Evolutionary conservation across 2,888 invertebrate genomes (phyloP).

Genomic region (Stenchaetothrips biformis): DNA sequence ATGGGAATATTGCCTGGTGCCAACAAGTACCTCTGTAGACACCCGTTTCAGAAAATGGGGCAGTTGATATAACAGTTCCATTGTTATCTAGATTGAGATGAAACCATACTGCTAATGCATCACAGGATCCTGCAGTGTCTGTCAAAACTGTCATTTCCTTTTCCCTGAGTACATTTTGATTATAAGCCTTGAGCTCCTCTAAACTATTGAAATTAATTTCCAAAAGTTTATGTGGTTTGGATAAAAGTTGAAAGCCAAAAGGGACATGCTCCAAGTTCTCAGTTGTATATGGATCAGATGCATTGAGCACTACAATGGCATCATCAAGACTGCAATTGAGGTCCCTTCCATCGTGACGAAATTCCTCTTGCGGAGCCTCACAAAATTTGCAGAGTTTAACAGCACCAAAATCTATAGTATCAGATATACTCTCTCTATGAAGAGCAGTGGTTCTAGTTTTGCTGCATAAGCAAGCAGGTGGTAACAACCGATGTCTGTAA

Average conservation of each 20-base stretch:
- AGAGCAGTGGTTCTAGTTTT: constrained; percentile 38
- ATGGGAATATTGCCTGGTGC: constrained; percentile 72
- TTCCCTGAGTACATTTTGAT: constrained; percentile 40
- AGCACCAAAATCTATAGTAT: neutral
- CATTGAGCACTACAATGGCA: neutral
- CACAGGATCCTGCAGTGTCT: constrained; percentile 51
- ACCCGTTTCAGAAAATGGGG: constrained; percentile 34
- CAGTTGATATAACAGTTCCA: constrained; percentile 50
- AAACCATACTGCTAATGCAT: constrained; percentile 69
- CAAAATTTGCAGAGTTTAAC: neutral
- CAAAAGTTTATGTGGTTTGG: constrained; percentile 54
- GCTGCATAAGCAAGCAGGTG: constrained; percentile 23
- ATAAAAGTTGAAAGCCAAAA: constrained; percentile 55
- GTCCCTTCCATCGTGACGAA: constrained; percentile 33
- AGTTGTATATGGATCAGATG: constrained; percentile 60
- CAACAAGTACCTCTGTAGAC: constrained; percentile 52
- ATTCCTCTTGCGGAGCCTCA: neutral
- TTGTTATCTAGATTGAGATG: constrained; percentile 62
- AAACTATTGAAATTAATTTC: constrained; percentile 60
- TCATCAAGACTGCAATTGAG: constrained; percentile 31
- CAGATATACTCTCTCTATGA: neutral
- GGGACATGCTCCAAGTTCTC: constrained; percentile 57
- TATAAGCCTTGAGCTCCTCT: constrained; percentile 48
- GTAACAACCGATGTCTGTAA: neutral
- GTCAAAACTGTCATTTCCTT: constrained; percentile 44